These are phyloP conservation scores for Terrapene triunguis DNA, from an alignment of 2,113 vertebrate genomes.

Conservation along the genomic window DNA sequence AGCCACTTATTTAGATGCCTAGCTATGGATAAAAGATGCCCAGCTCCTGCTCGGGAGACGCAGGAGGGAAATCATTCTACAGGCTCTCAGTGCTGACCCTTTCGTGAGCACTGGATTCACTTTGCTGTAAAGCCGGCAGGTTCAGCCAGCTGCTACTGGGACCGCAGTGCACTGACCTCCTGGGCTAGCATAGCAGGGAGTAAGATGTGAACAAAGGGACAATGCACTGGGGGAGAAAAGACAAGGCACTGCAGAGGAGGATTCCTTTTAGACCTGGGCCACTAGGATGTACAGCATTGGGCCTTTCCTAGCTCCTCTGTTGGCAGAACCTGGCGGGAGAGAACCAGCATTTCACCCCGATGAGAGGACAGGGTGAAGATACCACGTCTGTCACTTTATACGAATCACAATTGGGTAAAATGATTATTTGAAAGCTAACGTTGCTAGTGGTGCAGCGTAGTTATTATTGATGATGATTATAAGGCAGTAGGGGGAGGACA, in stretches of 20 bases:
- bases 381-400: background rate
- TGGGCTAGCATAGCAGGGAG: background rate
- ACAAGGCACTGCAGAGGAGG: background rate
- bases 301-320: background rate
- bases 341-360: background rate
- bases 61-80: background rate
- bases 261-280: background rate
- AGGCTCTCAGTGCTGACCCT: background rate
- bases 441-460: background rate
- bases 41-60: background rate
- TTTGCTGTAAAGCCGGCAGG: background rate
- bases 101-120: background rate
- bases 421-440: background rate
- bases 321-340: background rate
- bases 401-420: background rate
- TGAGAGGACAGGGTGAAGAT: background rate
- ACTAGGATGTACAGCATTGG: too few relatives aligned
- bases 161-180: background rate
- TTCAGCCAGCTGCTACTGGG: too few relatives aligned
- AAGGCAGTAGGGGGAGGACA: background rate
- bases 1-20: background rate
- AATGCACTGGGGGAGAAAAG: background rate
- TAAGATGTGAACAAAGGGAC: background rate
- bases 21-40: background rate
- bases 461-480: background rate